Conservation (phyloP, 2,888 invertebrate genomes). For the Mayetiola destructor region DNA sequence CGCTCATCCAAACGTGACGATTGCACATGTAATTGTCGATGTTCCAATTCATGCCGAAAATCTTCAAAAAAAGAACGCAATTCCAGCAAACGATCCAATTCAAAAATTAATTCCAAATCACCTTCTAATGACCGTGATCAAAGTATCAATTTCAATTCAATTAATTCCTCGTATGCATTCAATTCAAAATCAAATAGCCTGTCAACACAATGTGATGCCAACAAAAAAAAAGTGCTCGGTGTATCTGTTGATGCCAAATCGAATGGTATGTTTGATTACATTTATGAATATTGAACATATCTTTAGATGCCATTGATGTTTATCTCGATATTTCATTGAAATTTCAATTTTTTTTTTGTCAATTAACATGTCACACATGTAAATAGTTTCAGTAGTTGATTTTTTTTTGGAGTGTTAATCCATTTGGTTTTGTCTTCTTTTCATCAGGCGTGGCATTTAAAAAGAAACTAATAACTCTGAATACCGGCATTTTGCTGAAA, state of each 20-base stretch:
- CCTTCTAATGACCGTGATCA: background rate
- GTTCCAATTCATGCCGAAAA: background rate
- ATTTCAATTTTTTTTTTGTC: background rate
- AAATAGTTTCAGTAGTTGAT: background rate
- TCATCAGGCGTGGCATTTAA: background rate
- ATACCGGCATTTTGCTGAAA: background rate
- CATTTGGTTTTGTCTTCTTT: background rate
- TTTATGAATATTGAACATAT: no score
- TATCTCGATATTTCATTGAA: background rate
- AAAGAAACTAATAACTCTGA: background rate
- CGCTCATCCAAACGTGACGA: conserved; percentile 2
- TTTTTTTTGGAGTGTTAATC: background rate
- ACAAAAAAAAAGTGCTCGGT: background rate
- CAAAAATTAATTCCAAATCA: background rate
- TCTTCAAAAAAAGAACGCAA: no score
- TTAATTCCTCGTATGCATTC: no score
- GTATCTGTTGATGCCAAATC: background rate
- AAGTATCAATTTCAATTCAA: no score
- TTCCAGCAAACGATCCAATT: background rate
- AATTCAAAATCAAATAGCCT: background rate
- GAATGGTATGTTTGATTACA: no score
- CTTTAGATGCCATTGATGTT: background rate
- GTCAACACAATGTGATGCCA: background rate
- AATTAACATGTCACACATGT: no score
- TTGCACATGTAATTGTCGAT: background rate